Evolutionary conservation across 2,888 invertebrate species (phyloP).

Genomic region (Melolontha melolontha): DNA sequence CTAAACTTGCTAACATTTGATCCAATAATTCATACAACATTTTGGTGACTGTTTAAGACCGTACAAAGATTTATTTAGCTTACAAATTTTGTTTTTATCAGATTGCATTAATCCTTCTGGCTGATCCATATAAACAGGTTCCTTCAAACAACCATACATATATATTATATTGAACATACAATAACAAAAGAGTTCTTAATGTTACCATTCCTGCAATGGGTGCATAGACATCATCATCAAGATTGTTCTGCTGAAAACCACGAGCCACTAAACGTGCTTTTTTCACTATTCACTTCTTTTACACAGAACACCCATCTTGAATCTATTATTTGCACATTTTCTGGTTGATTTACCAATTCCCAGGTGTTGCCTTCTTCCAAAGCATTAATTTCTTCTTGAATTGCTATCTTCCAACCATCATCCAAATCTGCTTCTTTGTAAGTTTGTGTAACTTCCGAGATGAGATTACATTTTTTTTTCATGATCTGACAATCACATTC

Average conservation of each 20-base stretch:
- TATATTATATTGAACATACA: constrained; percentile 41
- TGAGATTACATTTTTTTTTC: too few species aligned
- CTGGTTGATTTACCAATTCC: constrained; percentile 45
- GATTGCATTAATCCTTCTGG: constrained; percentile 25
- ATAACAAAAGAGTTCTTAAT: constrained; percentile 29
- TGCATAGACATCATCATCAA: constrained; percentile 28
- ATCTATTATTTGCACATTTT: neutral
- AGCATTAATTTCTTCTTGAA: constrained; percentile 45
- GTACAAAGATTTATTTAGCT: constrained; percentile 45
- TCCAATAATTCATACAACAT: constrained; percentile 47
- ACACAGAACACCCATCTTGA: too few species aligned
- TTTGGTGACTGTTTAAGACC: constrained; percentile 47
- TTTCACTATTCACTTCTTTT: constrained; percentile 38
- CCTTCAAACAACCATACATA: constrained; percentile 36
- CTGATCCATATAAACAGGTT: constrained; percentile 34
- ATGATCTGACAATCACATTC: too few species aligned
- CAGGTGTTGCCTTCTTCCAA: constrained; percentile 48
- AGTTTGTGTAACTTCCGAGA: too few species aligned
- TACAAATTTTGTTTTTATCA: constrained; percentile 39
- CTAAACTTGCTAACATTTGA: constrained; percentile 36
- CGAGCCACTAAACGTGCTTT: constrained; percentile 49
- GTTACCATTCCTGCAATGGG: constrained; percentile 47
- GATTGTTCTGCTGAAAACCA: constrained; percentile 46
- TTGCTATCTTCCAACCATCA: constrained; percentile 45
- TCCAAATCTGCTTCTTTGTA: too few species aligned